Conservation (phyloP, 2,797 vertebrate species). For the Sylvia borin region DNA sequence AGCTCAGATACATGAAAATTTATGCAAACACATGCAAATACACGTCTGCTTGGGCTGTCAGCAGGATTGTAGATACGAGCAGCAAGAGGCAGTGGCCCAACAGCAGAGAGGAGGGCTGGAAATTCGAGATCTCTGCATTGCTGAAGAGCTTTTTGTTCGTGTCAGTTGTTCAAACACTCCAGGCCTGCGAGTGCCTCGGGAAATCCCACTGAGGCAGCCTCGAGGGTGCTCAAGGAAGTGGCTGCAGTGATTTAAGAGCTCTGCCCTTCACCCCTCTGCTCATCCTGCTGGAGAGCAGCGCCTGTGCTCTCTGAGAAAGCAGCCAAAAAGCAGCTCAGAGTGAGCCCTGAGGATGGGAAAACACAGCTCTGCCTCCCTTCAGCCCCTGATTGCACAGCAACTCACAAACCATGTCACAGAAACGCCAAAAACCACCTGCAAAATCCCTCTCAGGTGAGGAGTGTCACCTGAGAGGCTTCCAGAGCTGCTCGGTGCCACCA, state of each 20-base stretch:
- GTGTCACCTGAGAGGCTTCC: neutral
- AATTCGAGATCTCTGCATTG: neutral
- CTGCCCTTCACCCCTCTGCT: neutral
- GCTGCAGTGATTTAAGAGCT: neutral
- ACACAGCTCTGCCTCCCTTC: neutral
- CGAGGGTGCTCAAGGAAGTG: neutral
- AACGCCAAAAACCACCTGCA: neutral
- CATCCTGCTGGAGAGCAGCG: neutral
- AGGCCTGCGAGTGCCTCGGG: neutral
- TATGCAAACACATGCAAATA: slow-evolving; percentile 64
- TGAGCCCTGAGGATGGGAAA: neutral
- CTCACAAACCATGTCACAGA: slow-evolving; percentile 60
- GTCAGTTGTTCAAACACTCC: neutral
- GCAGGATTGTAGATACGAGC: neutral
- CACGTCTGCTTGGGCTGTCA: neutral
- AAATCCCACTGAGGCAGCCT: neutral
- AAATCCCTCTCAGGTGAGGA: neutral
- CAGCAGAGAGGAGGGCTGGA: neutral
- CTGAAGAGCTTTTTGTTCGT: neutral
- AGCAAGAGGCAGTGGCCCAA: neutral
- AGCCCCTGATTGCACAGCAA: slow-evolving; percentile 53
- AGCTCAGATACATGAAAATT: slow-evolving; percentile 42
- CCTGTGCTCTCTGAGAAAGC: neutral
- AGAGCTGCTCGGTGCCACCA: neutral
- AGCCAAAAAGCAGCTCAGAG: neutral